Conservation (phyloP, 2,113 vertebrate genomes). For the Colinus virginianus region DNA sequence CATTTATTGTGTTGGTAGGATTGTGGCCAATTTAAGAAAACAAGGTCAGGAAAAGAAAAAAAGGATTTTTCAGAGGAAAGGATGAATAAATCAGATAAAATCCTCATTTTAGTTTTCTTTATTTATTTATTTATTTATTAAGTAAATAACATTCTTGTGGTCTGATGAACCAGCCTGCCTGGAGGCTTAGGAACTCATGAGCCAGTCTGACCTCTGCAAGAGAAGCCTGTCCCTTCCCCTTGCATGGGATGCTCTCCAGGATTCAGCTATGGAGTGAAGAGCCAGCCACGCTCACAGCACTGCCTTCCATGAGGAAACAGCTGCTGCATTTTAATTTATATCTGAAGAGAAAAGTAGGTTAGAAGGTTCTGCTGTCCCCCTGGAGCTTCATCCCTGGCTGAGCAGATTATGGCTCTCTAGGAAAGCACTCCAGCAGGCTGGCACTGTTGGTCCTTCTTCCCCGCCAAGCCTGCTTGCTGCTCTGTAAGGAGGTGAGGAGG, state of each 20-base stretch:
- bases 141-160: background rate
- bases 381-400: slow-evolving; percentile 42
- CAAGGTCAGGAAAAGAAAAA: background rate
- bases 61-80: background rate
- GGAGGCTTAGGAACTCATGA: background rate
- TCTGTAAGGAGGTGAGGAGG: background rate
- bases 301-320: background rate
- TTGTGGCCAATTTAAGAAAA: background rate
- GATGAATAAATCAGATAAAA: background rate
- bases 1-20: background rate
- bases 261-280: background rate
- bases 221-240: background rate
- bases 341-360: slow-evolving; percentile 42
- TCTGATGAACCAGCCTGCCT: background rate
- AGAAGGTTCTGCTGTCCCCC: slow-evolving; percentile 36
- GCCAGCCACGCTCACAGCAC: background rate
- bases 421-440: background rate
- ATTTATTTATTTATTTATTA: background rate
- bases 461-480: background rate
- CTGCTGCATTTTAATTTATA: slow-evolving; percentile 36
- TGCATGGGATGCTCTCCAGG: background rate
- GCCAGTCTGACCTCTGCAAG: background rate
- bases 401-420: slow-evolving; percentile 10
- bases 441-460: background rate
- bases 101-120: accelerated